Evolutionary conservation across 2,888 invertebrate genomes (phyloP), one percentile per base, ranked within the genome.

Genomic region (Strigamia crassipes): DNA sequence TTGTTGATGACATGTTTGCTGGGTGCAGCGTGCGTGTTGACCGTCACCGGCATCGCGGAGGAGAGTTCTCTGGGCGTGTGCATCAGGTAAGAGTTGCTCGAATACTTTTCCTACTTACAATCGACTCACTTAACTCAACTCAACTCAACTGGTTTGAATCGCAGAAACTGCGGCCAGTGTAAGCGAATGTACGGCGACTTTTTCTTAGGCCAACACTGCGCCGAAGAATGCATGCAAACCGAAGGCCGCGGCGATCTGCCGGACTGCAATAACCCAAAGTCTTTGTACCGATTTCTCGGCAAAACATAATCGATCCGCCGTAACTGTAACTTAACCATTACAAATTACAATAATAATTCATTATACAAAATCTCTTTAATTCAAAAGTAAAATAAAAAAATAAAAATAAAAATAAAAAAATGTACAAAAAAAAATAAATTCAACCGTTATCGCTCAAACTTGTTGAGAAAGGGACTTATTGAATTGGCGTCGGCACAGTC

Each of bases 401-500:
- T 34, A 61, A 46, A 13, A 46, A 46, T 46, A 1, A 10, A n/a
- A 10, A n/a, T 1, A 23, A 10, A n/a, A 23, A 81, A 80, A 73
- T 66, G 78, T 56, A 82, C 12, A 18, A 27, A 81, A 15, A 51
- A 31, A 34, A 23, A 18, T 56, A 77, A 77, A 15, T 81, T 38
- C 12, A 80, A 56, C 51, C 78, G 18, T 38, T 23, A 61, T 79
- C 86, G 90, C 84, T 91, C 91, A 77, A 91, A 88, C 84, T 91
- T 91, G 85, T 90, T 92, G 66, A 96, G 90, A 88, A 94, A 95
- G 9, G 93, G 93, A 13, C 93, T 92, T 86, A 96, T 94, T 0
- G 94, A 94, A 4, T 91, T 91, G 84, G 93, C 91, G 86, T 95
- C 93, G 87, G 94, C 94, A 87, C 95, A 95, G 85, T 96, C 95